Conservation (phyloP, 2,888 invertebrate genomes). For the Salpingus planirostris region DNA sequence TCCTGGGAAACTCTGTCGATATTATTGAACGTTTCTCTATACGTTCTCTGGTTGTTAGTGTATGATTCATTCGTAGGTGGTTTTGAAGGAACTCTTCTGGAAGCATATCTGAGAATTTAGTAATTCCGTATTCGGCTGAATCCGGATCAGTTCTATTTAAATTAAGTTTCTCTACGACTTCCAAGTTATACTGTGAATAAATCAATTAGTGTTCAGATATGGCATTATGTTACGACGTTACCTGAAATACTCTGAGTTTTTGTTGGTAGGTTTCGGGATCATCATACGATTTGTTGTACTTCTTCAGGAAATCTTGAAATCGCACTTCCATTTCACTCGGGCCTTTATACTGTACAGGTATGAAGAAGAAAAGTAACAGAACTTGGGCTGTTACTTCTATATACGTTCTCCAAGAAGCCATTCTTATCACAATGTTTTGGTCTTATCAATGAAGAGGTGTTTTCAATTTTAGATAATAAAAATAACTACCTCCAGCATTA, state of each 20-base stretch:
- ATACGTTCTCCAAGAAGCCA: conserved; percentile 13
- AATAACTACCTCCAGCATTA: no score
- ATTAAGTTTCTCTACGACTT: conserved; percentile 45
- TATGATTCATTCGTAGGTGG: conserved; percentile 33
- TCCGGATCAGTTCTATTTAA: conserved; percentile 32
- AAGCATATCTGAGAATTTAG: conserved; percentile 52
- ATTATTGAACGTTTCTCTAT: conserved; percentile 3
- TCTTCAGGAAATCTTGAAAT: conserved; percentile 43
- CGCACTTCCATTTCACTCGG: conserved; percentile 29
- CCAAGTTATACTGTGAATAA: no score
- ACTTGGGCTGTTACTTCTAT: conserved; percentile 30
- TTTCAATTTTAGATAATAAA: no score
- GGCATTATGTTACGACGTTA: no score
- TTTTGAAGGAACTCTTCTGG: conserved; percentile 47
- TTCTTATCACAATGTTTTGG: no score
- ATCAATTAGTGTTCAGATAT: no score
- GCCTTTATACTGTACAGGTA: conserved; percentile 41
- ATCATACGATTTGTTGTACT: conserved; percentile 47
- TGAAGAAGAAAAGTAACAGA: conserved; percentile 40
- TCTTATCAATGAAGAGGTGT: no score
- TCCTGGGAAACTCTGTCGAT: conserved; percentile 23
- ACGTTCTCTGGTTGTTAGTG: conserved; percentile 6
- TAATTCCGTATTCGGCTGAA: conserved; percentile 50
- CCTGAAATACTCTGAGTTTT: conserved; percentile 30
- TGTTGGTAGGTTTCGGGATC: conserved; percentile 32